Evolutionary conservation across 1,140 invertebrate species (phyloP).

Genomic region (Schlechtendalia chinensis): DNA sequence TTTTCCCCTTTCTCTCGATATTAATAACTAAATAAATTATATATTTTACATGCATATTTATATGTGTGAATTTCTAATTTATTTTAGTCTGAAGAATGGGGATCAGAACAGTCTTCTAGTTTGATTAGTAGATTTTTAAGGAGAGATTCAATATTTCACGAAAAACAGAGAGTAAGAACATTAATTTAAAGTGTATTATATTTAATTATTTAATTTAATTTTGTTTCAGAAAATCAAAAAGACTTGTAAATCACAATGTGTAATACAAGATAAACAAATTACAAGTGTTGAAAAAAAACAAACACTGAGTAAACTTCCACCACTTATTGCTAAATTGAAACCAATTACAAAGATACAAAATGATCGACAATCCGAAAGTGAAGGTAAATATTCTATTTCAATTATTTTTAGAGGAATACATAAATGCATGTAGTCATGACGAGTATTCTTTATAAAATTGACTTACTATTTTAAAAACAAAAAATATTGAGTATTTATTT

Average conservation of each 20-base stretch:
- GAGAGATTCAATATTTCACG: slow-evolving; percentile 63
- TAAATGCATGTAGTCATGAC: too few relatives aligned
- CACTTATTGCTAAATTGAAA: slow-evolving; percentile 69
- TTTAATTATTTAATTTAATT: not conserved
- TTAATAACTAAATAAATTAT: too few relatives aligned
- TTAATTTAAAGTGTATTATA: not conserved
- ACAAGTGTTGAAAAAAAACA: slow-evolving; percentile 50
- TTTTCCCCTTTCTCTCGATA: too few relatives aligned
- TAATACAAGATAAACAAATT: slow-evolving; percentile 19
- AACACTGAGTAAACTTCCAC: slow-evolving; percentile 56
- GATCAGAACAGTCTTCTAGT: slow-evolving; percentile 70
- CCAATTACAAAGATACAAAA: slow-evolving; percentile 64
- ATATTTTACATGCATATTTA: too few relatives aligned
- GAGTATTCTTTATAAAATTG: too few relatives aligned
- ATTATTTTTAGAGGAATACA: not conserved
- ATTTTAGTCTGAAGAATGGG: slow-evolving; percentile 70
- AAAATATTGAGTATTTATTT: too few relatives aligned
- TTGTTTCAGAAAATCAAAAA: slow-evolving; percentile 46
- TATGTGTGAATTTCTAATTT: too few relatives aligned
- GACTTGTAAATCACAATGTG: slow-evolving; percentile 40
- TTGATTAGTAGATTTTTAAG: slow-evolving; percentile 68
- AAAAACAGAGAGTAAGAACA: slow-evolving; percentile 55
- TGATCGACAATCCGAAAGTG: slow-evolving; percentile 67
- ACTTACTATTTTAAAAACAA: not conserved
- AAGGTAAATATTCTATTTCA: slow-evolving; percentile 60